Evolutionary conservation across 1,140 invertebrate species (phyloP), one percentile per base, ranked within the genome.

Genomic region (Drosophila nigrodunni): DNA sequence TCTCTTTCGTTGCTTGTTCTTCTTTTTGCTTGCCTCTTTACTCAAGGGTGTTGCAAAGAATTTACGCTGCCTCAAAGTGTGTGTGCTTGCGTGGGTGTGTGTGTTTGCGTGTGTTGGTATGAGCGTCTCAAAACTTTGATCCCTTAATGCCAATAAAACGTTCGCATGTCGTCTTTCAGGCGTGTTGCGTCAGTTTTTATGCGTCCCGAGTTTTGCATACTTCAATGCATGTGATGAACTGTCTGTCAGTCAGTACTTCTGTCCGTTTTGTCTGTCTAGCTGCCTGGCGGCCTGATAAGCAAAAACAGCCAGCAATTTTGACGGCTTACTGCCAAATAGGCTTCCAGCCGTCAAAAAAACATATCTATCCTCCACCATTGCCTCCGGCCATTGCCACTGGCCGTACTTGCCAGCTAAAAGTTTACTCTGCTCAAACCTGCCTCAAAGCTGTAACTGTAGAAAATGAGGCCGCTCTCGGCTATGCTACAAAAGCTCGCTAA

Each of bases 111-210:
- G 41, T 50, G 60, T 60, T 8, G 64, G 55, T 10, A 60, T 71
- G 54, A 35, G 54, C 46, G 68, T 60, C 62, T 64, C 68, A 64
- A 77, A 79, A 77, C 74, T 89, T 88, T 85, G 85, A 88, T 88
- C 85, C 85, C 85, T 85, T 88, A 88, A 89, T 89, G 74, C 85
- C 85, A 88, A 89, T 88, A 88, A 88, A 88, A 89, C 85, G 85
- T 88, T 88, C 80, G 82, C 85, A 87, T 87, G 83, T 83, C 82
- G 83, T 88, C 82, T 87, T 81, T 67, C 70, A 79, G 64, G 74
- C 82, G 78, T 85, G 82, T 82, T 83, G 83, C 80, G 83, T 80
- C 83, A 87, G 54, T 87, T 88, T 87, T 87, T 77, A 88, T 88
- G 62, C 62, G 67, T 44, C 35, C 61, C 60, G 43, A 67, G 74